These are phyloP conservation scores for Chrysogorgia sp. DNA, from an alignment of 92 coral and sea anemone species.

Conservation along the genomic window DNA sequence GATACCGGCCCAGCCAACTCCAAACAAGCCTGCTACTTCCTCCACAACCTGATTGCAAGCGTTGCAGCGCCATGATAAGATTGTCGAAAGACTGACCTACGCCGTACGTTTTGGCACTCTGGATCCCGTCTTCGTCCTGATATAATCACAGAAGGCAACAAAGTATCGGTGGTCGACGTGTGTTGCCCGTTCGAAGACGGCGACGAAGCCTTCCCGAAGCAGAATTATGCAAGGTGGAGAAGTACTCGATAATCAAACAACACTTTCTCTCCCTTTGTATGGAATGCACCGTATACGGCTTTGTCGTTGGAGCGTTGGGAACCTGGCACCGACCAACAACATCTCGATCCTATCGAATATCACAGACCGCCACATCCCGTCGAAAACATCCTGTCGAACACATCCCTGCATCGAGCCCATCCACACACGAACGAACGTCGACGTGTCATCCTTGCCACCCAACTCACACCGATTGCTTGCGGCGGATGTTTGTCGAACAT, in stretches of 20 bases:
- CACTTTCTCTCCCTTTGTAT: not conserved
- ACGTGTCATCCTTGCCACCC: no score
- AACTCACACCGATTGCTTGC: no score
- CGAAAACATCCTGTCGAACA: no score
- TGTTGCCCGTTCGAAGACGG: conserved; percentile 45
- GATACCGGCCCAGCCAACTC: conserved; percentile 9
- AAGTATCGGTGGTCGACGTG: conserved; percentile 31
- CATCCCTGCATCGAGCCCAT: no score
- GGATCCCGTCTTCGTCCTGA: conserved; percentile 40
- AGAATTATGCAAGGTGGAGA: conserved; percentile 15
- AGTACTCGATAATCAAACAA: conserved; percentile 12
- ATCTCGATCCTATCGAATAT: no score
- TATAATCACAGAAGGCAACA: conserved; percentile 31
- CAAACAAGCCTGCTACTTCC: not conserved
- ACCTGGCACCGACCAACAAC: conserved; percentile 1
- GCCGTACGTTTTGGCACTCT: conserved; percentile 34
- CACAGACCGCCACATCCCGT: no score
- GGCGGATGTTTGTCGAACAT: no score
- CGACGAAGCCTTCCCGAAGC: conserved; percentile 31
- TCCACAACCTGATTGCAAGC: conserved; percentile 4
- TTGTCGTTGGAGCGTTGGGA: conserved; percentile 42
- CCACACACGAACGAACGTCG: no score
- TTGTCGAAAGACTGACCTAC: conserved; percentile 24
- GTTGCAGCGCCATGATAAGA: conserved; percentile 35
- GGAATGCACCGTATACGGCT: not conserved